phyloP scores from a whole-genome alignment of 2,113 vertebrate genomes.

The Lichenostomus cassidix region DNA sequence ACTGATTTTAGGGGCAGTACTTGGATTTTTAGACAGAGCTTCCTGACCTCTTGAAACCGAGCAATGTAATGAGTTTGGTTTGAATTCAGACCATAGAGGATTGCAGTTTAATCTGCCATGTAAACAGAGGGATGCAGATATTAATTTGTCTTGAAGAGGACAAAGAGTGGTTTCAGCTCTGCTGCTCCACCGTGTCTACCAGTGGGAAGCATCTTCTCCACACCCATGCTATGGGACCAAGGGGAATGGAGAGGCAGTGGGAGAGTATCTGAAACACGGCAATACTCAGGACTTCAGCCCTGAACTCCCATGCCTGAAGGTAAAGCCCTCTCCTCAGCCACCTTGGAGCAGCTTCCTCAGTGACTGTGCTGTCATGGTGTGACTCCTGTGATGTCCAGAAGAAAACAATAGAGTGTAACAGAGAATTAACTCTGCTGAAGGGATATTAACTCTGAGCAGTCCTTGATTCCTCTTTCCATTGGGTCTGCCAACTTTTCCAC shows the following conservation, averaged over 20 bases:
- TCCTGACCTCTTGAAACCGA: neutral
- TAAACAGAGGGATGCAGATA: neutral
- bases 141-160: neutral
- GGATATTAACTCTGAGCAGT: neutral
- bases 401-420: neutral
- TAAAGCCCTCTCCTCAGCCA: neutral
- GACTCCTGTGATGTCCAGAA: neutral
- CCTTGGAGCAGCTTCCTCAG: neutral
- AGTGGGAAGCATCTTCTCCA: neutral
- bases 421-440: neutral
- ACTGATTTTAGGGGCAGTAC: neutral
- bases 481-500: neutral
- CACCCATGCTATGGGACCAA: neutral
- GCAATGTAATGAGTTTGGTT: neutral
- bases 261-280: neutral
- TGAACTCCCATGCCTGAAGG: rapidly evolving
- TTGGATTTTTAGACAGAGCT: neutral
- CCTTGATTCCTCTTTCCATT: neutral
- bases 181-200: neutral
- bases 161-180: neutral
- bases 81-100: neutral
- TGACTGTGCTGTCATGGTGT: neutral
- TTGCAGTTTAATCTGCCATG: neutral
- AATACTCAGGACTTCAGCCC: neutral
- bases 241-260: neutral